Evolutionary conservation across 1,140 invertebrate species (phyloP).

Genomic region (Archegozetes longisetosus): DNA sequence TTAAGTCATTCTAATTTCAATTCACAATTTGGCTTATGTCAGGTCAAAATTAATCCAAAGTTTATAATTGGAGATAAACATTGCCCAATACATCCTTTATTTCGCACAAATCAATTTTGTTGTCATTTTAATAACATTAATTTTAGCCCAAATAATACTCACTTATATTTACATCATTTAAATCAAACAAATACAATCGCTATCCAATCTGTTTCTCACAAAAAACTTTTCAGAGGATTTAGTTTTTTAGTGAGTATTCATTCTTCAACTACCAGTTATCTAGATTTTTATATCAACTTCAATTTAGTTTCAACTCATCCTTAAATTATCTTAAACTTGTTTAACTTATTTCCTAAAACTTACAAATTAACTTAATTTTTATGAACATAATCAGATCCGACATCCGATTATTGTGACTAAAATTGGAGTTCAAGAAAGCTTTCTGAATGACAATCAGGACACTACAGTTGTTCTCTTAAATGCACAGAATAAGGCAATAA

Average conservation of each 20-base stretch:
- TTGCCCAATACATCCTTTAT: slow-evolving; percentile 17
- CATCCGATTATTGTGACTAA: slow-evolving; percentile 11
- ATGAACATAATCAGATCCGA: slow-evolving; percentile 8
- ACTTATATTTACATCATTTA: neutral
- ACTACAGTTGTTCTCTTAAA: slow-evolving; percentile 16
- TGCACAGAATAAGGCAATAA: slow-evolving; percentile 12
- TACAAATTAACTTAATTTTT: neutral
- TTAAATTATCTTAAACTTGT: too few species aligned
- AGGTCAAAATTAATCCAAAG: slow-evolving; percentile 12
- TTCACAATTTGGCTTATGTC: neutral
- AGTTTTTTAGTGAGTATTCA: slow-evolving; percentile 14
- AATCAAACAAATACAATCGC: neutral
- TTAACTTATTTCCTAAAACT: neutral
- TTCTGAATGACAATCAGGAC: neutral
- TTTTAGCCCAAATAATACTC: neutral
- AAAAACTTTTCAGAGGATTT: slow-evolving; percentile 14
- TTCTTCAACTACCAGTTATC: neutral
- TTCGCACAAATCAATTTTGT: slow-evolving; percentile 14
- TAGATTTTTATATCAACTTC: too few species aligned
- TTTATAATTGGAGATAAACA: slow-evolving; percentile 19
- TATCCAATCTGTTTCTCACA: neutral
- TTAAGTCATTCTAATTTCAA: neutral
- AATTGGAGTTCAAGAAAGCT: slow-evolving; percentile 9
- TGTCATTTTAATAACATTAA: slow-evolving; percentile 14
- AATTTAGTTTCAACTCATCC: too few species aligned